Evolutionary conservation across 2,797 vertebrate species (phyloP).

Genomic region (Leptodactylus fallax): DNA sequence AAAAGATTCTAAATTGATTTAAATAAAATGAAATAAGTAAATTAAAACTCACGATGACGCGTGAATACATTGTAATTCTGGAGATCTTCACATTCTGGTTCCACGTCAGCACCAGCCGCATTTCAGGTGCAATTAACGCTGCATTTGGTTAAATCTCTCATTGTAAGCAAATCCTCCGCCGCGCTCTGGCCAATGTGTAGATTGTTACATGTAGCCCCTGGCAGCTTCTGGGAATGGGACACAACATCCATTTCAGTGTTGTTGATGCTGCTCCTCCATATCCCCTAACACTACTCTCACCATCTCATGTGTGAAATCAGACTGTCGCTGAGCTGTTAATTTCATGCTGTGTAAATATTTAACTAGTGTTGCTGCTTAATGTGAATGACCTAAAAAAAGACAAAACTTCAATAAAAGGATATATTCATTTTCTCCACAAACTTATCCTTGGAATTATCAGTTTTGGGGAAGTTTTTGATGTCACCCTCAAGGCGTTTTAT

Average conservation of each 20-base stretch:
- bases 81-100: not conserved
- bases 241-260: not conserved
- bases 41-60: not conserved
- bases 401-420: slow-evolving; percentile 84
- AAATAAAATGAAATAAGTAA: not conserved
- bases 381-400: slow-evolving; percentile 30
- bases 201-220: not conserved
- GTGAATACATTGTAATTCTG: not conserved
- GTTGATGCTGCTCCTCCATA: not conserved
- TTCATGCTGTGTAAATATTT: slow-evolving; percentile 36
- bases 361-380: slow-evolving; percentile 42
- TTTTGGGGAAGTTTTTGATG: slow-evolving; percentile 89
- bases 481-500: slow-evolving; percentile 89
- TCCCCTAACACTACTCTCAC: slow-evolving; percentile 31
- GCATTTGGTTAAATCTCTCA: not conserved
- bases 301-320: not conserved
- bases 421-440: slow-evolving; percentile 97
- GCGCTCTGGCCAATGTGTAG: not conserved
- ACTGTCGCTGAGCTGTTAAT: not conserved
- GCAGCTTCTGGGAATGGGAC: not conserved
- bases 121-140: slow-evolving; percentile 18
- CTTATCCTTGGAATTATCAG: slow-evolving; percentile 87
- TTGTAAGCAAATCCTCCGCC: not conserved
- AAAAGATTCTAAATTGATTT: no score
- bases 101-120: not conserved